Evolutionary conservation across 2,888 invertebrate genomes (phyloP).

Genomic region (Pycnomerus fuliginosus): DNA sequence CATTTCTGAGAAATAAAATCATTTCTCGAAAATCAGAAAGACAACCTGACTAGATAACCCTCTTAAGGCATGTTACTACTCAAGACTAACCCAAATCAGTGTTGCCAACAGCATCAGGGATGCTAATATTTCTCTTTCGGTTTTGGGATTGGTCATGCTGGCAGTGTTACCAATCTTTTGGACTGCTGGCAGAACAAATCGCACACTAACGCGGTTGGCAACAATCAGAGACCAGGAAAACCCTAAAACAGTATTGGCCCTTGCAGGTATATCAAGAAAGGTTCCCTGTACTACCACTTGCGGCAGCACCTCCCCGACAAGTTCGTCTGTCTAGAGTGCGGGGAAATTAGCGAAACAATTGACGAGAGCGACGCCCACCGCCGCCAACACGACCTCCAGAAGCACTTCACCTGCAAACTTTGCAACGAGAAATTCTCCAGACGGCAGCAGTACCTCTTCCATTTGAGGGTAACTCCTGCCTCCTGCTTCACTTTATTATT

Average conservation of each 20-base stretch:
- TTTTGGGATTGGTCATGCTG: no score
- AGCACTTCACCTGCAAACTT: conserved; percentile 41
- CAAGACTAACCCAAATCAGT: no score
- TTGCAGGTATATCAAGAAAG: conserved; percentile 34
- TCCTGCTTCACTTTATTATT: background rate
- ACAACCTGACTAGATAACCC: no score
- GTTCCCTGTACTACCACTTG: conserved; percentile 41
- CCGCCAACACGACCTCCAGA: conserved; percentile 39
- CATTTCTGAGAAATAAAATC: no score
- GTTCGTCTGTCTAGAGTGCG: conserved; percentile 45
- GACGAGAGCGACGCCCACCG: conserved; percentile 40
- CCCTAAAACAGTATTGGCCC: background rate
- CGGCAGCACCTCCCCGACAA: conserved; percentile 43
- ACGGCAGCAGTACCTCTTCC: conserved; percentile 43
- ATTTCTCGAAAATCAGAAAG: no score
- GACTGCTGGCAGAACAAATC: no score
- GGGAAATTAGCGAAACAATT: conserved; percentile 36
- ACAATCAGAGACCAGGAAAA: no score
- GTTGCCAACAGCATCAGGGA: no score
- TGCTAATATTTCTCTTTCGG: no score
- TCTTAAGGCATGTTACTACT: no score
- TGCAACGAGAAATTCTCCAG: conserved; percentile 45
- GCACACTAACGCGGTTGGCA: no score
- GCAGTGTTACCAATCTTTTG: no score
- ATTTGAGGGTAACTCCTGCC: conserved; percentile 34